A percentile compares a stretch with the other conserved stretches of the same genome.
phyloP scores from a whole-genome alignment of 2,888 invertebrate genomes.

The Gryllus longicercus region DNA sequence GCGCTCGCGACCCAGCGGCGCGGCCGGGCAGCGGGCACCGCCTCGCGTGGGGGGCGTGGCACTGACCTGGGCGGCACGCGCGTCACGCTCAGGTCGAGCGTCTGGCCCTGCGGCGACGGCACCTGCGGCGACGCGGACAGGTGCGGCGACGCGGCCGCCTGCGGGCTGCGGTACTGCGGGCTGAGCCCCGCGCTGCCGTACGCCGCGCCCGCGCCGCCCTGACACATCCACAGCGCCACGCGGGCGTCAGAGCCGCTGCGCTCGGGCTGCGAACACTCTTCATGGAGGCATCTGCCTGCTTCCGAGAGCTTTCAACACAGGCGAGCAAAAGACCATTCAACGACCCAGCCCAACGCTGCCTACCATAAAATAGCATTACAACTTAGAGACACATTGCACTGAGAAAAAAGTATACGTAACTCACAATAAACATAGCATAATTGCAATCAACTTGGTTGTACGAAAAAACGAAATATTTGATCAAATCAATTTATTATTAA shows the following conservation, averaged over 20 bases:
- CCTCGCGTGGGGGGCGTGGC: not conserved
- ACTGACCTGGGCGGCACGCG: constrained; percentile 77
- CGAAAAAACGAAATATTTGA: too few relatives aligned
- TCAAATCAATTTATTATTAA: too few relatives aligned
- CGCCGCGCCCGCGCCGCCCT: constrained; percentile 57
- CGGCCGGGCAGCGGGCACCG: too few relatives aligned
- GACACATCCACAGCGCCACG: not conserved
- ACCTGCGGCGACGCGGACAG: constrained; percentile 83
- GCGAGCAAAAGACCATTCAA: too few relatives aligned
- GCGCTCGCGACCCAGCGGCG: too few relatives aligned
- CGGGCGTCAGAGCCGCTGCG: not conserved
- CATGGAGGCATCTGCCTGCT: not conserved
- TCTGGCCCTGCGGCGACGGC: constrained; percentile 87
- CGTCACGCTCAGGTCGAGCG: constrained; percentile 83
- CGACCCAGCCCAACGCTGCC: too few relatives aligned
- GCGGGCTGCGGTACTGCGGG: constrained; percentile 76
- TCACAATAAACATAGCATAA: too few relatives aligned
- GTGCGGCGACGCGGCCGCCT: constrained; percentile 80
- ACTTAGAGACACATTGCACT: too few relatives aligned
- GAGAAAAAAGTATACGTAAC: too few relatives aligned
- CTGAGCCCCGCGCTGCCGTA: constrained; percentile 61
- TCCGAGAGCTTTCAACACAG: too few relatives aligned
- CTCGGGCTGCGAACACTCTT: not conserved
- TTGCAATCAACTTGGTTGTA: too few relatives aligned
- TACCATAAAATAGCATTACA: too few relatives aligned